Base-by-base conservation (phyloP, 2,113 vertebrate species). In the Chamaea fasciata region DNA sequence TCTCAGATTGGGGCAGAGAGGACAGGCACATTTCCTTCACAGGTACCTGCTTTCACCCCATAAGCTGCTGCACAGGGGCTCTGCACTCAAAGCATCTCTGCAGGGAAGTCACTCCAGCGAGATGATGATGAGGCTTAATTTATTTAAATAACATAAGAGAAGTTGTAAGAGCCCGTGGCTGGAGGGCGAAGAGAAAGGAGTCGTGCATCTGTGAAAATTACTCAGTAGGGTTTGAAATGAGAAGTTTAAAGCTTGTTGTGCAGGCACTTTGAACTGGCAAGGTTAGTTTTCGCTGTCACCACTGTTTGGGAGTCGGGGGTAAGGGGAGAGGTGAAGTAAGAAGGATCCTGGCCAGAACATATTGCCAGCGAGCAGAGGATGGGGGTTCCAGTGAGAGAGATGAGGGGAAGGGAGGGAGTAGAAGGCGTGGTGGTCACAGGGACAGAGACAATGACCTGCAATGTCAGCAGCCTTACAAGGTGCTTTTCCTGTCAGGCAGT, bases 191-290 rank as follows among this genome's bases (percentile, higher is more conserved):
- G 79, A 80, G 83, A 37, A 81, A 11, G 47, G 42, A 89, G 59
- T 60, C 41, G 19, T 11, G 7, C 15, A 17, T 62, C 62, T 87
- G 90, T 89, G 70, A 77, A 92, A 88, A 89, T 96, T 37, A 90
- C 65, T 94, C 68, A 59, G 67, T 79, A 79, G 46, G 42, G 39
- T 76, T 94, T 82, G 91, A 95, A 95, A 94, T 94, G 55, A 77
- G 42, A 74, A 79, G 80, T 93, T 67, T 46, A n/a, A 92, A 86
- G 82, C 35, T 92, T 11, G 7, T 17, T 2, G 0, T 83, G 71
- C 60, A 42, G 75, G 65, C 9, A 1, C 18, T 0, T 0, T 67
- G 87, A 74, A 19, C 53, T 10, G 3, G 74, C 12, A 16, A 56
- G 55, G 52, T 68, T 79, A 13, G 33, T 35, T 86, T 44, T 31